These are phyloP conservation scores for Omphaloscelis lunosa DNA, from an alignment of 2,888 invertebrate species.

Conservation along the genomic window DNA sequence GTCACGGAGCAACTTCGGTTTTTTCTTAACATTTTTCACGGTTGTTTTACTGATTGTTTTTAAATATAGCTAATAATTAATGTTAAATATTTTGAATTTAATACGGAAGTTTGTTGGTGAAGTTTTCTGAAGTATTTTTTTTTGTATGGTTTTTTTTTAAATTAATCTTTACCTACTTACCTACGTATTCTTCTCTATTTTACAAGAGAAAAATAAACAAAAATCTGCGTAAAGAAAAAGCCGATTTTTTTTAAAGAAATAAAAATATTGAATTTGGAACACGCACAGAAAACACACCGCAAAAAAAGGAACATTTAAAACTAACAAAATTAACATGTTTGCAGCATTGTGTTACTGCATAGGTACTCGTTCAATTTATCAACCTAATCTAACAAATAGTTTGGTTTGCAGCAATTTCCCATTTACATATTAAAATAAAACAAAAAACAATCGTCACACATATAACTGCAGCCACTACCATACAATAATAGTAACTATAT, in stretches of 20 bases:
- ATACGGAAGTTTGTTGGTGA: background rate
- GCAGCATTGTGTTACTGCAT: background rate
- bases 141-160: no score
- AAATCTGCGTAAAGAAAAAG: background rate
- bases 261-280: no score
- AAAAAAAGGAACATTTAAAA: no score
- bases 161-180: background rate
- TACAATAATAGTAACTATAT: slow-evolving; percentile 37
- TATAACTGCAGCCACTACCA: background rate
- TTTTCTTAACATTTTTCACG: slow-evolving; percentile 47
- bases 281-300: no score
- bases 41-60: background rate
- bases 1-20: slow-evolving; percentile 46
- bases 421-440: background rate
- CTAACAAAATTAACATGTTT: background rate
- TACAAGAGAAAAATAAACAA: background rate
- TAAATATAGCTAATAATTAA: background rate
- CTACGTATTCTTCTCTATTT: background rate
- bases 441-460: background rate
- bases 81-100: background rate
- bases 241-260: no score
- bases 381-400: background rate
- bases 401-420: background rate
- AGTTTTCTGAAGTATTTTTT: background rate
- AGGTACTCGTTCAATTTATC: background rate